These are phyloP conservation scores for Iselma pallidipennis DNA, from an alignment of 2,888 invertebrate species.

Conservation along the genomic window DNA sequence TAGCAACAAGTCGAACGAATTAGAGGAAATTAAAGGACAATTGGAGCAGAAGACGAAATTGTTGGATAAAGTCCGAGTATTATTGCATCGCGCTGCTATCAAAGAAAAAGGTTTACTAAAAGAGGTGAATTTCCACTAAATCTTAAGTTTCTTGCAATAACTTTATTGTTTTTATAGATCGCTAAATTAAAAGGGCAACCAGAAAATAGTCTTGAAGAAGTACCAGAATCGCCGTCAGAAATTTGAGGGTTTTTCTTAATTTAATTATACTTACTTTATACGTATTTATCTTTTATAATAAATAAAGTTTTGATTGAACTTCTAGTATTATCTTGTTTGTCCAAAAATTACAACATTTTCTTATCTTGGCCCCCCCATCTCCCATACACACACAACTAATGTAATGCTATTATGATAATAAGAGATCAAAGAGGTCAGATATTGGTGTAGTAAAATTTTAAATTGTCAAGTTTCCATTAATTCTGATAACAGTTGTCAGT, in stretches of 20 bases:
- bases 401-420: constrained; percentile 18
- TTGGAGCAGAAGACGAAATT: constrained; percentile 64
- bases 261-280: constrained; percentile 2
- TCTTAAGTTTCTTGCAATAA: constrained; percentile 5
- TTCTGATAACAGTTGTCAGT: constrained; percentile 8
- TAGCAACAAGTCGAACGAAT: constrained; percentile 51
- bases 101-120: constrained; percentile 67
- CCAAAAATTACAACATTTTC: not conserved
- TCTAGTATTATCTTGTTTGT: not conserved
- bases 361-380: not conserved
- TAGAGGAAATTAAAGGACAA: constrained; percentile 60
- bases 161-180: constrained; percentile 34
- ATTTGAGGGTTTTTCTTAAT: not conserved
- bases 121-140: constrained; percentile 54
- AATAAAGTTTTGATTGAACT: not conserved
- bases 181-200: constrained; percentile 26
- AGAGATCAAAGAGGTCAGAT: constrained; percentile 18
- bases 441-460: not conserved
- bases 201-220: not conserved
- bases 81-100: constrained; percentile 65
- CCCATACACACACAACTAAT: constrained; percentile 1
- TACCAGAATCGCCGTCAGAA: not conserved
- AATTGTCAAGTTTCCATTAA: constrained; percentile 1
- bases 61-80: constrained; percentile 66
- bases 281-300: not conserved